Percentiles rank a stretch among this genome's conserved stretches.
phyloP scores from a whole-genome alignment of 2,797 vertebrate genomes.

The Peromyscus nudipes region DNA sequence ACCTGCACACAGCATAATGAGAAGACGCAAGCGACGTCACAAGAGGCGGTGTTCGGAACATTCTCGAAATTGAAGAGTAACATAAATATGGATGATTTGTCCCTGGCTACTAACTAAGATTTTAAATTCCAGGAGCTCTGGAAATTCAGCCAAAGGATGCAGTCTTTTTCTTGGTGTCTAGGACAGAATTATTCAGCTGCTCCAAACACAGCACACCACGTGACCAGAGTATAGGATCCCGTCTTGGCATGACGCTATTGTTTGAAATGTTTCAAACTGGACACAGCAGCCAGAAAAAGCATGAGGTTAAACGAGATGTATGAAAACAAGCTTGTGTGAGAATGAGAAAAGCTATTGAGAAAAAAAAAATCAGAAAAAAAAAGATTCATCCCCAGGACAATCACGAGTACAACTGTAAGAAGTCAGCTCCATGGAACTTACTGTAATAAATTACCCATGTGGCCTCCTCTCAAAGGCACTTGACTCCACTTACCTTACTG shows the following conservation, averaged over 20 bases:
- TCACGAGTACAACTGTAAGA: background rate
- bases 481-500: background rate
- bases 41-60: background rate
- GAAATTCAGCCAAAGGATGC: conserved; percentile 61
- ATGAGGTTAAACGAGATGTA: conserved; percentile 73
- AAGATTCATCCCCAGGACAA: background rate
- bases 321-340: conserved; percentile 52
- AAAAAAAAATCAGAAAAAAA: conserved; percentile 24
- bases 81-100: conserved; percentile 53
- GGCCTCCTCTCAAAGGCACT: background rate
- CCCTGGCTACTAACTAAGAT: conserved; percentile 55
- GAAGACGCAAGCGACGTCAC: background rate
- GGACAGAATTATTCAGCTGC: background rate
- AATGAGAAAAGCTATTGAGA: conserved; percentile 30
- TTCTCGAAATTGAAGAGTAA: conserved; percentile 40
- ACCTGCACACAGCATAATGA: background rate
- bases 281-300: conserved; percentile 67
- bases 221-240: conserved; percentile 1
- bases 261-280: conserved; percentile 65
- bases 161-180: conserved; percentile 27
- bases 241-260: background rate
- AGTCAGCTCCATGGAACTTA: background rate
- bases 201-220: conserved; percentile 21
- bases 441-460: background rate
- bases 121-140: conserved; percentile 71